A percentile compares a stretch with the other conserved stretches of the same genome.
phyloP scores from a whole-genome alignment of 2,888 invertebrate genomes.

The Drosophila falleni region DNA sequence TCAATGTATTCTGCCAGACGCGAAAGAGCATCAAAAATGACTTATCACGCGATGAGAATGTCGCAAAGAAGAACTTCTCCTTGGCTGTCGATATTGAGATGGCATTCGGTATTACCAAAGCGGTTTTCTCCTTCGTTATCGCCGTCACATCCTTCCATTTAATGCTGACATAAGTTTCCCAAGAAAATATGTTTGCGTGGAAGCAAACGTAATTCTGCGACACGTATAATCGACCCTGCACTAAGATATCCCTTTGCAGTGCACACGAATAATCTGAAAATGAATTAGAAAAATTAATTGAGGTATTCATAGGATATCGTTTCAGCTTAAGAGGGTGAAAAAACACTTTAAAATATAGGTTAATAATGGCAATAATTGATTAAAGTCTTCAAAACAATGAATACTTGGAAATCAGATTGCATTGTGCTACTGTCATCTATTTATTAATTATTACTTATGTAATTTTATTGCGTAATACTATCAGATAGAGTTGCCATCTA shows the following conservation, averaged over 20 bases:
- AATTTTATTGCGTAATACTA: too few species aligned
- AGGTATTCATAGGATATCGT: neutral
- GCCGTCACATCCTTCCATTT: constrained; percentile 96
- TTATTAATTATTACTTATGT: too few species aligned
- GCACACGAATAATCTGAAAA: constrained; percentile 97
- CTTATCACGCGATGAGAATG: constrained; percentile 97
- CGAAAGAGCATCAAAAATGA: constrained; percentile 97
- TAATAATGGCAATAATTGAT: neutral
- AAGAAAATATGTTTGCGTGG: constrained; percentile 98
- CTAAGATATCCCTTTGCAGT: constrained; percentile 97
- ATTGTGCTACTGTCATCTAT: too few species aligned
- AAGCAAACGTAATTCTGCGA: constrained; percentile 98
- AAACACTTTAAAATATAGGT: neutral
- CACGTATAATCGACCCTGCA: constrained; percentile 97
- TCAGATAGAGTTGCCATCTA: too few species aligned
- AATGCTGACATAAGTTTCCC: constrained; percentile 95
- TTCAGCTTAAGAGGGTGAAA: neutral
- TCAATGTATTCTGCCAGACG: constrained; percentile 97
- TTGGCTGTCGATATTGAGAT: constrained; percentile 92
- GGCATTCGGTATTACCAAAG: constrained; percentile 98
- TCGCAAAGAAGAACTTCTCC: constrained; percentile 97
- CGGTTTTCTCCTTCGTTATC: constrained; percentile 97
- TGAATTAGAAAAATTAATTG: neutral
- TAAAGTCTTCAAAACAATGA: too few species aligned
- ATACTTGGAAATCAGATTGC: too few species aligned